Evolutionary conservation across 2,797 vertebrate species (phyloP).

Genomic region (Halcyon leucocephala): DNA sequence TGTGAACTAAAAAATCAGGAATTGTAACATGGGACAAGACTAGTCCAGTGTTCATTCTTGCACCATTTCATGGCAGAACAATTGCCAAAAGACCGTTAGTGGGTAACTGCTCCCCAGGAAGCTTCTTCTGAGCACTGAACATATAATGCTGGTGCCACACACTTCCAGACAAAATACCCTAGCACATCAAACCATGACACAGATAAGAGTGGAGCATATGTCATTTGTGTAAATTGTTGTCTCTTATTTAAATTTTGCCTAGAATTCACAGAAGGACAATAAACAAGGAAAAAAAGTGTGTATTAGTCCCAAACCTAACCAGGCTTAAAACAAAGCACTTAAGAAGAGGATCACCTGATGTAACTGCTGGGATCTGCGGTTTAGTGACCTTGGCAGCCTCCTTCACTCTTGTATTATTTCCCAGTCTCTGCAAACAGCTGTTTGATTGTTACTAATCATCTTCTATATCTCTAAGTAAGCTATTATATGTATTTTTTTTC

Average conservation of each 20-base stretch:
- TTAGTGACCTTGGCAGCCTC: not conserved
- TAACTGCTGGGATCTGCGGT: not conserved
- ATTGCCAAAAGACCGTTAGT: not conserved
- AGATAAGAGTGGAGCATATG: not conserved
- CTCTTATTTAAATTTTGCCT: not conserved
- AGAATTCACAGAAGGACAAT: not conserved
- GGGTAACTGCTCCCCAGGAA: not conserved
- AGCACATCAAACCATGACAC: not conserved
- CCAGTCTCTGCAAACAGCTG: not conserved
- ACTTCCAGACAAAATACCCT: not conserved
- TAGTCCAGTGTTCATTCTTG: not conserved
- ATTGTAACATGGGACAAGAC: not conserved
- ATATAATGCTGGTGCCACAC: not conserved
- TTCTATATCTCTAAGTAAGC: not conserved
- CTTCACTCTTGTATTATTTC: not conserved
- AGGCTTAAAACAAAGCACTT: not conserved
- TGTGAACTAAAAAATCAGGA: not conserved
- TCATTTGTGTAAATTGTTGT: not conserved
- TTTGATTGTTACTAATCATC: not conserved
- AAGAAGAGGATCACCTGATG: not conserved
- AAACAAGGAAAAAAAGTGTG: accelerated
- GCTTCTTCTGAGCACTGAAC: not conserved
- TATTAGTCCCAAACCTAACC: not conserved
- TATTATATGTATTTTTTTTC: not conserved
- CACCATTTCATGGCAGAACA: not conserved